Conservation (phyloP, 2,888 invertebrate genomes). For the Polyommatus icarus region DNA sequence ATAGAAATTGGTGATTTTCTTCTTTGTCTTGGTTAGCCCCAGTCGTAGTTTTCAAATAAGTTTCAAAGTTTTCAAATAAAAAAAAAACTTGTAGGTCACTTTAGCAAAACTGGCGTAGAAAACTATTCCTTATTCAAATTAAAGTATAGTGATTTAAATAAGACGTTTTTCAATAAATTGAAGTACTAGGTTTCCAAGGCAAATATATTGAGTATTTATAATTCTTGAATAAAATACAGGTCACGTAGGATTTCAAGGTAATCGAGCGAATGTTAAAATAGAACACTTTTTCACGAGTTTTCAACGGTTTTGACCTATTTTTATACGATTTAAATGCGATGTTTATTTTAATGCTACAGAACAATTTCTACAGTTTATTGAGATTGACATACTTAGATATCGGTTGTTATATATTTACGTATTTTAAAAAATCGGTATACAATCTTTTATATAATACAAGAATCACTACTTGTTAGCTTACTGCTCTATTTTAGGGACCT, state of each 20-base stretch:
- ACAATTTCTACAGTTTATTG: background rate
- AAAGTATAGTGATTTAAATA: background rate
- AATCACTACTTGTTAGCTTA: too few relatives aligned
- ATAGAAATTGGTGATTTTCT: background rate
- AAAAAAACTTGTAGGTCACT: background rate
- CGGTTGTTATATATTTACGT: too few relatives aligned
- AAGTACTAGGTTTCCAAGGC: background rate
- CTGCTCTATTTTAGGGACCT: too few relatives aligned
- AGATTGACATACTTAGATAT: background rate
- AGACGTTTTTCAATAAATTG: background rate
- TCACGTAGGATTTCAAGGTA: conserved; percentile 11
- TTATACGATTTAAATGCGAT: background rate
- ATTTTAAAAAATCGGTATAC: background rate
- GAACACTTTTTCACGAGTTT: background rate
- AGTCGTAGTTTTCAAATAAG: background rate
- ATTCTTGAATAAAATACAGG: background rate
- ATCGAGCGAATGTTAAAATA: conserved; percentile 20
- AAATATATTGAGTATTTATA: background rate
- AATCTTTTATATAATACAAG: too few relatives aligned
- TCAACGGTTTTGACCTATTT: conserved; percentile 3
- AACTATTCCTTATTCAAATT: too few relatives aligned
- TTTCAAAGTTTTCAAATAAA: too few relatives aligned
- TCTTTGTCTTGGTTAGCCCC: background rate
- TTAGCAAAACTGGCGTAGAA: background rate
- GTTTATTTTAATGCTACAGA: background rate